Evolutionary conservation across 2,113 vertebrate species (phyloP), one percentile per base, ranked within the genome.

Genomic region (Brachypodius melanocephalos): DNA sequence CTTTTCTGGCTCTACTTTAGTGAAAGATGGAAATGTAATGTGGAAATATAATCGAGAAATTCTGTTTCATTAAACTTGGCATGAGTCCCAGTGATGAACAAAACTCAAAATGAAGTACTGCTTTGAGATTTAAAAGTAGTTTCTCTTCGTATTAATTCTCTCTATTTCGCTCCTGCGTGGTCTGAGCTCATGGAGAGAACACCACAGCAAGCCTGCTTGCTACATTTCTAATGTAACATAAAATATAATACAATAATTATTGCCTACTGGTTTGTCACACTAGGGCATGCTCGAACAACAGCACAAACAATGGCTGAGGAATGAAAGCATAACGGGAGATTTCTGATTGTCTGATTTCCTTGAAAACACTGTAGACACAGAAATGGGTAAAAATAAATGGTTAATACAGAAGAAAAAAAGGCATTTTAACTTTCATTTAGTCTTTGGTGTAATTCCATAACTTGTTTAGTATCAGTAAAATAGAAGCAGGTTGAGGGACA

Each of bases 11-110:
- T 94, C 81, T 72, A 74, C 89, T 94, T 96, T 94, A 92, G 67
- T 96, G 94, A 91, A 95, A 97, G 68, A 94, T 94, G 83, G 91
- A 95, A 95, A 79, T 2, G 72, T 92, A 96, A 94, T 92, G 88
- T 92, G 93, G 87, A 95, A 95, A 87, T 91, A 78, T 81, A 85
- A 92, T 80, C 0, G 0, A 93, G 62, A 89, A 94, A 95, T 85
- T 90, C 77, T 88, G 74, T 89, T 94, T 95, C 93, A 78, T 88
- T 91, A 77, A 90, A 96, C 67, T 34, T 95, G 92, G 87, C 95
- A 79, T 28, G 71, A 91, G 75, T 89, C 89, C 92, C 93, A 95
- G 59, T 0, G 2, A 91, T 82, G 65, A 91, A 36, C 36, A 72
- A 89, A 91, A 84, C 89, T 85, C 71, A 65, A 78, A 94, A 63